Conservation (phyloP, 2,797 vertebrate species). For the Fratercula arctica region DNA sequence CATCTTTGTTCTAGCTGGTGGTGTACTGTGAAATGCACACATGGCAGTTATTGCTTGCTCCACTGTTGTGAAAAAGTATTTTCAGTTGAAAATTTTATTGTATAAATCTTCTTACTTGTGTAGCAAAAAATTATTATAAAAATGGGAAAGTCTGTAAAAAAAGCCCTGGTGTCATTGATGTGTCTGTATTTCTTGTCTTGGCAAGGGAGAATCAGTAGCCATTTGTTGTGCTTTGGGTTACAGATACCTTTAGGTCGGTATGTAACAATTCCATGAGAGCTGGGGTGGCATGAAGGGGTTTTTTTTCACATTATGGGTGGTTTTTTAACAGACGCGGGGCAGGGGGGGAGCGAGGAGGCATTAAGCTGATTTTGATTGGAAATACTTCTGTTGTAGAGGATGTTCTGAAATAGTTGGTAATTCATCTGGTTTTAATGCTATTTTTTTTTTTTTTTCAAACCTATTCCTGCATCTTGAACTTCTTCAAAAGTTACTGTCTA, state of each 20-base stretch:
- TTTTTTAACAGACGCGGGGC: not conserved
- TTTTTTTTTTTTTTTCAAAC: not conserved
- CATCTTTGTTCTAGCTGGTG: not conserved
- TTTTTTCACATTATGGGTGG: not conserved
- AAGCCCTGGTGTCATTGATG: not conserved
- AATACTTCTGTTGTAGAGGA: not conserved
- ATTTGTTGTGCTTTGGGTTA: not conserved
- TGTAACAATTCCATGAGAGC: not conserved
- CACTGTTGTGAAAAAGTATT: conserved; percentile 34
- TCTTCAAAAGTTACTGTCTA: not conserved
- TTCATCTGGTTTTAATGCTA: not conserved
- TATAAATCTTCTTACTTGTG: conserved; percentile 25
- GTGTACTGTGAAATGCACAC: conserved; percentile 8
- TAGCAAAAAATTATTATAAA: conserved; percentile 40
- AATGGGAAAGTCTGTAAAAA: not conserved
- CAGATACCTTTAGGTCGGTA: not conserved
- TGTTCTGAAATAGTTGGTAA: not conserved
- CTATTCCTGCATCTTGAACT: not conserved
- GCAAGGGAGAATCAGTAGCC: not conserved
- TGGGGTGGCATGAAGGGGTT: not conserved
- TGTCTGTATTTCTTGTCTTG: not conserved
- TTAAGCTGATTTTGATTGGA: not conserved
- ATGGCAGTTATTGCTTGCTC: conserved; percentile 39
- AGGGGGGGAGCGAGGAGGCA: too few relatives aligned
- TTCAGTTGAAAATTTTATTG: conserved; percentile 44